These are phyloP conservation scores for Podiceps cristatus DNA, from an alignment of 2,113 vertebrate species.

Conservation along the genomic window DNA sequence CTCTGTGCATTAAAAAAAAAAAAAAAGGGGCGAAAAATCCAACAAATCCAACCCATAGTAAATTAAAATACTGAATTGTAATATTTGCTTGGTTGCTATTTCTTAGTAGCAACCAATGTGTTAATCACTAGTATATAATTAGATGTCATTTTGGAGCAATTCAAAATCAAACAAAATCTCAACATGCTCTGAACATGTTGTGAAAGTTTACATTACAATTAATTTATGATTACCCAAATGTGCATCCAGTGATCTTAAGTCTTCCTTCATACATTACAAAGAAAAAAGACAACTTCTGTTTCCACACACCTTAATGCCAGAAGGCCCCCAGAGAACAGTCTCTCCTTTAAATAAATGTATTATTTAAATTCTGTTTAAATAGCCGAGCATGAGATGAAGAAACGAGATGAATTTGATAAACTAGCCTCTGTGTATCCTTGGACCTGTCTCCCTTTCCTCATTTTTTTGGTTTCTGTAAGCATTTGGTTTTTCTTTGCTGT, in stretches of 20 bases:
- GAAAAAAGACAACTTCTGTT: constrained; percentile 35
- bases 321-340: neutral
- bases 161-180: constrained; percentile 72
- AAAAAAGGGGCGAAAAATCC: constrained; percentile 11
- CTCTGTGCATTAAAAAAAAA: constrained; percentile 6
- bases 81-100: constrained; percentile 59
- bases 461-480: neutral
- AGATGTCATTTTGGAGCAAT: constrained; percentile 74
- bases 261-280: constrained; percentile 44
- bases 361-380: constrained; percentile 36
- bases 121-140: constrained; percentile 72
- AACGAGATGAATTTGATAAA: constrained; percentile 19
- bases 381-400: neutral
- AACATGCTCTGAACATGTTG: constrained; percentile 65
- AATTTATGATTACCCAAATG: constrained; percentile 71
- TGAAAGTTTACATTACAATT: constrained; percentile 71
- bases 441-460: neutral
- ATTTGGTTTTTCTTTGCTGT: neutral
- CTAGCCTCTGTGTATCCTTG: neutral
- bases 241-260: constrained; percentile 56
- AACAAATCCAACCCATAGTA: constrained; percentile 22
- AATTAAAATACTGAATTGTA: constrained; percentile 57
- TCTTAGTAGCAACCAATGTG: constrained; percentile 62
- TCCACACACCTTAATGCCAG: constrained; percentile 14
- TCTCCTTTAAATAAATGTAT: constrained; percentile 13